Conservation (phyloP, 1,140 invertebrate species). For the Armadillidium nasatum region DNA sequence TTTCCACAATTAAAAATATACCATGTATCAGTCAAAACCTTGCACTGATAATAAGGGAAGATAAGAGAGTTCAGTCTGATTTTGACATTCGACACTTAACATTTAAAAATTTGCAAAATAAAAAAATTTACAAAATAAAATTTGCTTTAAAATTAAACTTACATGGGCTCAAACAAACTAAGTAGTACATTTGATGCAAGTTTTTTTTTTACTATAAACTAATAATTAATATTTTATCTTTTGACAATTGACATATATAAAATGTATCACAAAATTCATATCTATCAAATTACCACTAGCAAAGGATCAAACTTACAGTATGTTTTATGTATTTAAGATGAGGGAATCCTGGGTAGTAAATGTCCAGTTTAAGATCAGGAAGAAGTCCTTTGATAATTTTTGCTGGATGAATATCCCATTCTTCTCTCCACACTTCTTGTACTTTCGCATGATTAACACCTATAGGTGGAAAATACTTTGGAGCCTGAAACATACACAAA, state of each 20-base stretch:
- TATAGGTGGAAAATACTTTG: slow-evolving; percentile 64
- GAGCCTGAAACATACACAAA: slow-evolving; percentile 50
- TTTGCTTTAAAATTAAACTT: no score
- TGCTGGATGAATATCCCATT: slow-evolving; percentile 47
- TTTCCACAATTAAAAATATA: no score
- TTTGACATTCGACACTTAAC: no score
- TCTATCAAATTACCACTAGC: no score
- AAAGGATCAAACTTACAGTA: no score
- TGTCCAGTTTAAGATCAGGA: slow-evolving; percentile 62
- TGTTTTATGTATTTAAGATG: slow-evolving; percentile 78
- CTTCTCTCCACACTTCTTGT: slow-evolving; percentile 30
- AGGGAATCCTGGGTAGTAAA: slow-evolving; percentile 84
- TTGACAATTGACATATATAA: not conserved
- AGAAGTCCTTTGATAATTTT: slow-evolving; percentile 68
- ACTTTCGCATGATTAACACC: slow-evolving; percentile 56
- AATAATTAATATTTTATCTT: not conserved
- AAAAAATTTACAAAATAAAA: no score
- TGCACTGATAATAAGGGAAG: no score
- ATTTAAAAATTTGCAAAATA: no score
- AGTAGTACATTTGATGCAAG: not conserved
- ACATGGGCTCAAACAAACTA: no score
- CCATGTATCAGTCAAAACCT: no score
- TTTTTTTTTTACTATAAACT: not conserved
- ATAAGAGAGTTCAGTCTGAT: no score
- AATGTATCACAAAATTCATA: no score